phyloP scores from a whole-genome alignment of 2,113 vertebrate genomes.

The Kryptolebias marmoratus region DNA sequence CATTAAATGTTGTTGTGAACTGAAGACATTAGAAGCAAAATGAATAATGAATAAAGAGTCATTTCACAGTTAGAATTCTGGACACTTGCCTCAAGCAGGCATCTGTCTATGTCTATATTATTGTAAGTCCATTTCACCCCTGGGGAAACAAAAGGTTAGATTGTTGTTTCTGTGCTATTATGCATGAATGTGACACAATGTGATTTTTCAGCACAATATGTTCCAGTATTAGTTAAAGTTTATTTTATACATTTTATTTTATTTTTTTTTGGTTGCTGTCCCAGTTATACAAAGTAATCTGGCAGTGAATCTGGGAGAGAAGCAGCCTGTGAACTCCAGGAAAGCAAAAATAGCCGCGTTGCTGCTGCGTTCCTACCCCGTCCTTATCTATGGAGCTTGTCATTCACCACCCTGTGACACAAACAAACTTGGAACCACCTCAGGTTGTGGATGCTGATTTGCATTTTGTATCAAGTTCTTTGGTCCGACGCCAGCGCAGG shows the following conservation, averaged over 20 bases:
- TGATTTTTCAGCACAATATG: conserved; percentile 6
- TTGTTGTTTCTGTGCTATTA: conserved; percentile 37
- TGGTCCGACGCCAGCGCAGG: conserved; percentile 65
- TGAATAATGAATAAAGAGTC: conserved; percentile 65
- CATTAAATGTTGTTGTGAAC: conserved; percentile 48
- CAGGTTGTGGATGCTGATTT: conserved; percentile 71
- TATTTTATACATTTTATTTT: conserved; percentile 24
- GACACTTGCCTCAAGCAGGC: conserved; percentile 49
- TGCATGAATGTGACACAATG: conserved; percentile 34
- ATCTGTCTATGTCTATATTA: conserved; percentile 36
- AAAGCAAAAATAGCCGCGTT: conserved; percentile 55
- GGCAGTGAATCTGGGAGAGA: conserved; percentile 12
- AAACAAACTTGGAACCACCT: conserved; percentile 69
- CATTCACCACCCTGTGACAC: conserved; percentile 66
- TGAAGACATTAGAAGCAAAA: conserved; percentile 63
- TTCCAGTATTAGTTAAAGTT: conserved; percentile 28
- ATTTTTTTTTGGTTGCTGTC: conserved; percentile 16
- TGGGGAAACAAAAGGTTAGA: conserved; percentile 35
- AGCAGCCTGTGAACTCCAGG: conserved; percentile 34
- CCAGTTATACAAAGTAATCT: conserved; percentile 29
- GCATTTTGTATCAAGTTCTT: conserved; percentile 72
- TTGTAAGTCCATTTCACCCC: conserved; percentile 42
- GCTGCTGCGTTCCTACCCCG: conserved; percentile 47
- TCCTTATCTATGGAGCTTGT: conserved; percentile 57
- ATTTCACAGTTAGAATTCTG: conserved; percentile 57